phyloP scores from a whole-genome alignment of 2,797 vertebrate genomes.

The Peromyscus nudipes region DNA sequence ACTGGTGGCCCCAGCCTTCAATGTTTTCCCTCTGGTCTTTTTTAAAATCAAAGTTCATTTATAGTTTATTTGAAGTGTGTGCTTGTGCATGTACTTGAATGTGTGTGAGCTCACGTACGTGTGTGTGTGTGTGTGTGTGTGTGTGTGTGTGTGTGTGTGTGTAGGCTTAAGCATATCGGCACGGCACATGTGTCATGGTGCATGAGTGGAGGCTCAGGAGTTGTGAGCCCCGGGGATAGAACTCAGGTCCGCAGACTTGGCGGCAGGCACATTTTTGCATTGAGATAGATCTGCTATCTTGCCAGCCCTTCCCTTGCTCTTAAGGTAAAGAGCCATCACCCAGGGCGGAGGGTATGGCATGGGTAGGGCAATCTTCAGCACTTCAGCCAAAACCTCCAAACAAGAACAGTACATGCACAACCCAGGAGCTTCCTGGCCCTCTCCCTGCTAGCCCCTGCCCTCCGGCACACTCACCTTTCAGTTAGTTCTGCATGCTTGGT shows the following conservation, averaged over 20 bases:
- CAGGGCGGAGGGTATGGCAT: background rate
- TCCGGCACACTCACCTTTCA: background rate
- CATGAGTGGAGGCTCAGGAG: background rate
- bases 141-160: background rate
- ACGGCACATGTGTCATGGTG: background rate
- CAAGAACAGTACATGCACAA: background rate
- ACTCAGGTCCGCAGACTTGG: background rate
- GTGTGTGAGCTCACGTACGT: background rate
- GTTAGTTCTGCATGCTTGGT: background rate
- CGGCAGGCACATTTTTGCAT: background rate
- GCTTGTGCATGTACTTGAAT: background rate
- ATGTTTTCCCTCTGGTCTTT: background rate
- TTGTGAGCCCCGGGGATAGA: background rate
- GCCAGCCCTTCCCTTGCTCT: background rate
- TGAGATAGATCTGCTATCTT: background rate
- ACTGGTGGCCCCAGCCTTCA: background rate
- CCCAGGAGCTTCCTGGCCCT: background rate
- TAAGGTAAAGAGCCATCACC: background rate
- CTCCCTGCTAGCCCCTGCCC: background rate
- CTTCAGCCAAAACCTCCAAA: background rate
- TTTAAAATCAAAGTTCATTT: background rate
- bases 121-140: background rate
- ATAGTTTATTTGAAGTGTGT: background rate
- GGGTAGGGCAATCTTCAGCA: background rate
- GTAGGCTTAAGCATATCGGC: background rate